phyloP scores from a whole-genome alignment of 2,113 vertebrate species.

The Octodon degus region DNA sequence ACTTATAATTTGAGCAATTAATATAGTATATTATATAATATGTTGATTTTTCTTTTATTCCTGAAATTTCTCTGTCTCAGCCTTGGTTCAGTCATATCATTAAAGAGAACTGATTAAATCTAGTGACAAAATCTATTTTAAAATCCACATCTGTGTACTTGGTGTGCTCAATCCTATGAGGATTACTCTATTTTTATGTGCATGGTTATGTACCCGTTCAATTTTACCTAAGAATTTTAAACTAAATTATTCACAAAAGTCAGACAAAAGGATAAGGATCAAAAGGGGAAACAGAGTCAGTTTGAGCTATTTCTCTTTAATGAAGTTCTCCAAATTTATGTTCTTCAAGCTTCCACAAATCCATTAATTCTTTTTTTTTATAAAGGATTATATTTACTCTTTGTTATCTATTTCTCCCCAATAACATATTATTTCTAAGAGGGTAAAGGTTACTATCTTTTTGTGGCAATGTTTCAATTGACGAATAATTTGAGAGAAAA shows the following conservation, averaged over 20 bases:
- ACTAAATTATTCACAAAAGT: not conserved
- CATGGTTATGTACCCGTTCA: not conserved
- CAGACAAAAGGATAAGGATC: not conserved
- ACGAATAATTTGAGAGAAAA: not conserved
- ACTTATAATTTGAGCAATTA: not conserved
- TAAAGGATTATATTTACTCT: not conserved
- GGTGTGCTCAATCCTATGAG: not conserved
- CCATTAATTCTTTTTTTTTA: not conserved
- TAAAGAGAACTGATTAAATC: not conserved
- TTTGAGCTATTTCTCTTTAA: not conserved
- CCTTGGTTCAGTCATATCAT: not conserved
- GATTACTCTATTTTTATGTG: not conserved
- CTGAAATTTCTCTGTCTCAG: not conserved
- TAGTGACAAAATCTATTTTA: not conserved
- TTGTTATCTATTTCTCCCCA: not conserved
- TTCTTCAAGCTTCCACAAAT: not conserved
- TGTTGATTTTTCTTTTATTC: not conserved
- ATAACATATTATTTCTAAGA: not conserved
- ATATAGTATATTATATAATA: not conserved
- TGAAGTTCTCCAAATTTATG: not conserved
- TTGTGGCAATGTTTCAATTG: not conserved
- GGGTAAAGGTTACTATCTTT: not conserved
- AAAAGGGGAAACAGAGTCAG: not conserved
- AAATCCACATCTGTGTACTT: not conserved
- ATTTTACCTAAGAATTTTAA: not conserved